A percentile compares a stretch with the other conserved stretches of the same genome.
phyloP scores from a whole-genome alignment of 1,140 invertebrate genomes.

The Caenorhabditis tropicalis region DNA sequence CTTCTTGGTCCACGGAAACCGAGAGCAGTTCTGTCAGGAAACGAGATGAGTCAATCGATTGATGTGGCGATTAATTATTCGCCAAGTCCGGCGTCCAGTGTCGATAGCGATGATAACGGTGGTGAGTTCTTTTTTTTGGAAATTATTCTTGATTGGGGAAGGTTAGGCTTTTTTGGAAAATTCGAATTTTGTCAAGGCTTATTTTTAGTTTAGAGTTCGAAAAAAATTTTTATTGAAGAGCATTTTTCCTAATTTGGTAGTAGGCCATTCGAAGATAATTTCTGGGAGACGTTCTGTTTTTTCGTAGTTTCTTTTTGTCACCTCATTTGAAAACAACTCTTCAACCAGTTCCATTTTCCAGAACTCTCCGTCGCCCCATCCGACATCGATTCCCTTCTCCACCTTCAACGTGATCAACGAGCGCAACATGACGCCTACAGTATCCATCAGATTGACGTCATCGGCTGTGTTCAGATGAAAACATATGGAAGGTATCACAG shows the following conservation, averaged over 20 bases:
- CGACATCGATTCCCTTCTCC: slow-evolving; percentile 4
- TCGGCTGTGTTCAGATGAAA: slow-evolving; percentile 26
- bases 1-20: slow-evolving; percentile 52
- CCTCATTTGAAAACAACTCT: no score
- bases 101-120: slow-evolving; percentile 12
- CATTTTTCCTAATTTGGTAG: no score
- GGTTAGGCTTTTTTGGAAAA: no score
- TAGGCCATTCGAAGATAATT: no score
- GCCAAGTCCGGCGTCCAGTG: neutral
- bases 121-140: neutral
- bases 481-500: neutral
- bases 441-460: slow-evolving; percentile 9
- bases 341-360: neutral
- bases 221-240: no score
- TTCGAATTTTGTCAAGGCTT: no score
- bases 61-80: neutral
- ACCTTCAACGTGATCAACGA: slow-evolving; percentile 4
- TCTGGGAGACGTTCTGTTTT: no score
- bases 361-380: neutral
- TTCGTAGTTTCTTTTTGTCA: no score
- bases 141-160: no score
- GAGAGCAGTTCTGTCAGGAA: neutral
- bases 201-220: no score
- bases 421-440: slow-evolving; percentile 7
- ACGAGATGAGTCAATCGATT: neutral